These are phyloP conservation scores for Steinernema hermaphroditum DNA, from an alignment of 2,888 invertebrate genomes.

Conservation along the genomic window DNA sequence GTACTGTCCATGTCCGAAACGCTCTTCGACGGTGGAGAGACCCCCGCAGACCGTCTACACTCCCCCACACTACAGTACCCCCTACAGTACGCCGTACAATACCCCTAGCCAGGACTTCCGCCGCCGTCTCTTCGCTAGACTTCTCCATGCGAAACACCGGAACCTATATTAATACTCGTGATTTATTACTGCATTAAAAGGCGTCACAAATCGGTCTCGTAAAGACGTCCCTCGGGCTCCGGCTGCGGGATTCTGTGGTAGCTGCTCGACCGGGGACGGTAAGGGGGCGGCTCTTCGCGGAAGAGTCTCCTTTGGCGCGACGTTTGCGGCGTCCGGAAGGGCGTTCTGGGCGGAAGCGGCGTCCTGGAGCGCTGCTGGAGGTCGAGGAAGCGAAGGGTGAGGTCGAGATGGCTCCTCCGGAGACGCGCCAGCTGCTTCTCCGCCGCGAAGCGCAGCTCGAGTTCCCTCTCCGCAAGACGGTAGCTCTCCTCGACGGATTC, in stretches of 20 bases:
- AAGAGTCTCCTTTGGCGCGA: not conserved
- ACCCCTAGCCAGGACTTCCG: not conserved
- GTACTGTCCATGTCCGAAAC: constrained; percentile 3
- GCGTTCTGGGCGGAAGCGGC: not conserved
- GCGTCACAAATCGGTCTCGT: not conserved
- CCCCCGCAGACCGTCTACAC: not conserved
- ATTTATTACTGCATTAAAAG: too few species aligned
- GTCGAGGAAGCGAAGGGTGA: not conserved
- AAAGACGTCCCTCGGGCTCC: not conserved
- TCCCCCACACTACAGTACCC: not conserved
- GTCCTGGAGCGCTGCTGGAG: not conserved
- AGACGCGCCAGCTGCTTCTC: not conserved
- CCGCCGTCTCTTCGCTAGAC: not conserved
- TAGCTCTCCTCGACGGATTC: too few species aligned
- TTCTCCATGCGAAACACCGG: not conserved
- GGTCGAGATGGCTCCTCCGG: not conserved
- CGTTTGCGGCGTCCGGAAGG: not conserved
- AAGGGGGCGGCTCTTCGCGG: not conserved
- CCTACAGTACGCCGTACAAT: not conserved
- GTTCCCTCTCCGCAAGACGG: not conserved
- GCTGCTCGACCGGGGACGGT: not conserved
- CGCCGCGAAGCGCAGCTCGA: not conserved
- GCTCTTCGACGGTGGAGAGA: not conserved
- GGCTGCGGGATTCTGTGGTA: not conserved
- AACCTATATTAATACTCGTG: too few species aligned